Evolutionary conservation across 2,113 vertebrate species (phyloP).

Genomic region (Smithornis capensis): DNA sequence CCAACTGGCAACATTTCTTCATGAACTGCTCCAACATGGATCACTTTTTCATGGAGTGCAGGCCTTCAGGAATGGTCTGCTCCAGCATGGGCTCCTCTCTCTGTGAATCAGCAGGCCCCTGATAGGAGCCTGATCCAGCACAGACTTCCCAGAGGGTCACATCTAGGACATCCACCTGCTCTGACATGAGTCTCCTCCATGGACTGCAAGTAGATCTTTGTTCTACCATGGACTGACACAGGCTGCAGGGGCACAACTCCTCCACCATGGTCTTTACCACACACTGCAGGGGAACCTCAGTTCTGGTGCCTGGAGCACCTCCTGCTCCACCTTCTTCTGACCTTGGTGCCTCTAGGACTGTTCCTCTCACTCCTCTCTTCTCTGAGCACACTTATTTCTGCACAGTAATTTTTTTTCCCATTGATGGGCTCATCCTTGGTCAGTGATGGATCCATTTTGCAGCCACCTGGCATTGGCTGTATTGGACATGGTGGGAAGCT

Average conservation of each 20-base stretch:
- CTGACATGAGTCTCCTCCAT: fast-evolving
- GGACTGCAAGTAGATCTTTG: neutral
- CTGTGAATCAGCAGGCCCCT: neutral
- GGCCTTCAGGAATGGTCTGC: neutral
- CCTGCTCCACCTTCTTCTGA: neutral
- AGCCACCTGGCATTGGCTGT: neutral
- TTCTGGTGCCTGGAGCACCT: neutral
- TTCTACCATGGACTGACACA: too few relatives aligned
- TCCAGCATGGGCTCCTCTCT: neutral
- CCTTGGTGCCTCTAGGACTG: neutral
- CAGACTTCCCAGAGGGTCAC: neutral
- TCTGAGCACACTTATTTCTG: neutral
- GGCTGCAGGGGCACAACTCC: neutral
- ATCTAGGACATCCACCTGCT: neutral
- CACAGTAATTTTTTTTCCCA: fast-evolving
- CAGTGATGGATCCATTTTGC: fast-evolving
- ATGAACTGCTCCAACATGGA: neutral
- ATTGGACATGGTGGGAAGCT: neutral
- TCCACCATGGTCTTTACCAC: fast-evolving
- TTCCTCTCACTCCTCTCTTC: neutral
- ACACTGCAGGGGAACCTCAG: neutral
- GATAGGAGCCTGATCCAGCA: neutral
- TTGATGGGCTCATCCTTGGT: neutral
- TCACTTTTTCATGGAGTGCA: neutral
- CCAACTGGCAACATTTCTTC: neutral